Evolutionary conservation across 2,888 invertebrate genomes (phyloP).

Genomic region (Netelia fuscicornis): DNA sequence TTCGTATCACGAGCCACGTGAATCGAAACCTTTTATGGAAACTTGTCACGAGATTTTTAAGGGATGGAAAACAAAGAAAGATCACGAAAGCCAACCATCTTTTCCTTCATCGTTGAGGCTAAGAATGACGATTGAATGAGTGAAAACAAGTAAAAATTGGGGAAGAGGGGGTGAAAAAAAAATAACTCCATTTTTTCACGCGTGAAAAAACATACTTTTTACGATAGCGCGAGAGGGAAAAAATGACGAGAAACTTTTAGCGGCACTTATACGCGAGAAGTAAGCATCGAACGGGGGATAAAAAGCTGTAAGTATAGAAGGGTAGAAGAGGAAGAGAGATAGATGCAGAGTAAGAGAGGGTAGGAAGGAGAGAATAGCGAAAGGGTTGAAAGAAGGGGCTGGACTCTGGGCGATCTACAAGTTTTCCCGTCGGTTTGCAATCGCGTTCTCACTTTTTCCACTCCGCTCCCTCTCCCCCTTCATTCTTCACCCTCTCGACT

Average conservation of each 20-base stretch:
- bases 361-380: conserved; percentile 54
- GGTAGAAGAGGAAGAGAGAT: conserved; percentile 60
- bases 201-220: conserved; percentile 46
- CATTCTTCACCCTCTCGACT: too few relatives aligned
- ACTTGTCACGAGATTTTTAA: neutral
- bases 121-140: too few relatives aligned
- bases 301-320: conserved; percentile 26
- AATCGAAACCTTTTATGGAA: neutral
- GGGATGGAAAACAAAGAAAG: neutral
- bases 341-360: conserved; percentile 34
- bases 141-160: too few relatives aligned
- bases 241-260: conserved; percentile 62
- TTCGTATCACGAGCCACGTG: neutral
- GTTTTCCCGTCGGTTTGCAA: conserved; percentile 65
- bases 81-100: too few relatives aligned
- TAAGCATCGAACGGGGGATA: conserved; percentile 48
- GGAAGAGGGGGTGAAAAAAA: neutral
- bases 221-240: conserved; percentile 41
- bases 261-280: conserved; percentile 51
- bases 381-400: conserved; percentile 22
- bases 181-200: conserved; percentile 35
- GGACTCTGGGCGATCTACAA: conserved; percentile 54
- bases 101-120: neutral
- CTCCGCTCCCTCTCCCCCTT: conserved; percentile 5
- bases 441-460: conserved; percentile 60